Evolutionary conservation across 2,888 invertebrate species (phyloP).

Genomic region (Sminthurinus aureus): DNA sequence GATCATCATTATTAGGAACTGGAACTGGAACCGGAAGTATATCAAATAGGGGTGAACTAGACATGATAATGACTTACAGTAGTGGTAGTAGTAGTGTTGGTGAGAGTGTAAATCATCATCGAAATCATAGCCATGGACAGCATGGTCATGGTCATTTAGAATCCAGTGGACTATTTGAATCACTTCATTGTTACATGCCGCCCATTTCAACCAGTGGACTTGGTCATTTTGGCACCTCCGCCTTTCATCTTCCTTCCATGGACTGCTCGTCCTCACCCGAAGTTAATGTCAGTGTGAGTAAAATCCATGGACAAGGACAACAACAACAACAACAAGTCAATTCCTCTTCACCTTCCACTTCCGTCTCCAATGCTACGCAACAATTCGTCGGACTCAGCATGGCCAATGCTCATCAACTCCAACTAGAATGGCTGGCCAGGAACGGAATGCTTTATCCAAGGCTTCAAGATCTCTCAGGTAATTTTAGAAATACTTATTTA

Average conservation of each 20-base stretch:
- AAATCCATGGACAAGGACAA: constrained; percentile 61
- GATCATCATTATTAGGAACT: too few species aligned
- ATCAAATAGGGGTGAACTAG: constrained; percentile 43
- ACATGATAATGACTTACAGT: constrained; percentile 44
- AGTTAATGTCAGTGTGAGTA: constrained; percentile 53
- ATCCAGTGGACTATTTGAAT: constrained; percentile 47
- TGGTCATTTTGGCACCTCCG: constrained; percentile 62
- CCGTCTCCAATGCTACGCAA: constrained; percentile 39
- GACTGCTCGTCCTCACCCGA: constrained; percentile 18
- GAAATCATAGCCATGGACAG: constrained; percentile 26
- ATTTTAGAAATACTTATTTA: constrained; percentile 61
- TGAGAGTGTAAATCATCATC: neutral
- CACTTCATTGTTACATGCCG: constrained; percentile 57
- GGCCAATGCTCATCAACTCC: constrained; percentile 77
- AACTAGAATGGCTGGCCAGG: constrained; percentile 88
- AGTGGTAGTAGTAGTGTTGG: constrained; percentile 19
- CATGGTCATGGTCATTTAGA: constrained; percentile 22
- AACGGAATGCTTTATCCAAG: constrained; percentile 92
- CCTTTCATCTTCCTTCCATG: constrained; percentile 39
- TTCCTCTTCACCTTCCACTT: constrained; percentile 59
- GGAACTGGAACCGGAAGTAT: neutral
- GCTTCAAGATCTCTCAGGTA: constrained; percentile 83
- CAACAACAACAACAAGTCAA: too few species aligned
- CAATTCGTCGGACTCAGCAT: constrained; percentile 58
- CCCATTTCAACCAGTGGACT: constrained; percentile 42